phyloP scores from a whole-genome alignment of 2,888 invertebrate species.

The Macaria liturata region DNA sequence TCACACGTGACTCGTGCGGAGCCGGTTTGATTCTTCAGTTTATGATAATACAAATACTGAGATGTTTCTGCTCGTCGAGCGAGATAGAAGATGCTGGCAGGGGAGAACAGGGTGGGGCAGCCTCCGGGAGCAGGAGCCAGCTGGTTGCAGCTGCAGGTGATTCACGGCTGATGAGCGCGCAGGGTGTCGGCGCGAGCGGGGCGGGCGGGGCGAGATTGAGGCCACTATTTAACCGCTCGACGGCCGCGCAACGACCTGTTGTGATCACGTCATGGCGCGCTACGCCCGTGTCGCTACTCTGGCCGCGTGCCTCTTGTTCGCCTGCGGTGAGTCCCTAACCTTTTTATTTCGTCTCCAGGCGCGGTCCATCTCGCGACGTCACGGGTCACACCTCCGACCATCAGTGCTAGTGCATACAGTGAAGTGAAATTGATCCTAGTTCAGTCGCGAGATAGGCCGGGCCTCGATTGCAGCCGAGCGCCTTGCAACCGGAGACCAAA shows the following conservation, averaged over 20 bases:
- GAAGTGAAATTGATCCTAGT: constrained; percentile 72
- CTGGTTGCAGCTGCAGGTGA: constrained; percentile 53
- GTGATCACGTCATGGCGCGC: constrained; percentile 84
- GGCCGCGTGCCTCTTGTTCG: constrained; percentile 81
- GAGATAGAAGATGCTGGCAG: too few species aligned
- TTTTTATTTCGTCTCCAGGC: constrained; percentile 76
- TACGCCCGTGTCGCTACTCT: constrained; percentile 82
- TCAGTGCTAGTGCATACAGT: constrained; percentile 72
- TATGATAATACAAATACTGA: too few species aligned
- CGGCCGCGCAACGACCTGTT: constrained; percentile 82
- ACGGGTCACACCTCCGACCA: constrained; percentile 62
- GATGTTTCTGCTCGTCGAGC: too few species aligned
- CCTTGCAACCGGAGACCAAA: constrained; percentile 64
- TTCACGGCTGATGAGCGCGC: constrained; percentile 75
- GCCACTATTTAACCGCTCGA: constrained; percentile 82
- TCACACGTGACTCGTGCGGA: too few species aligned
- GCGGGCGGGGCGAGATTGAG: constrained; percentile 81
- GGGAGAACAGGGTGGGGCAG: not conserved
- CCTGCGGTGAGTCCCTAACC: constrained; percentile 82
- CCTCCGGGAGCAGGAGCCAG: constrained; percentile 13
- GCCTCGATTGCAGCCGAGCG: constrained; percentile 67
- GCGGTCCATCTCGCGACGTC: constrained; percentile 77
- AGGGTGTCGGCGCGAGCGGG: constrained; percentile 79
- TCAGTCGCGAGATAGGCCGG: constrained; percentile 71
- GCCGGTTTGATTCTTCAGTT: too few species aligned